phyloP scores from a whole-genome alignment of 2,113 vertebrate species.

The Gyps fulvus region DNA sequence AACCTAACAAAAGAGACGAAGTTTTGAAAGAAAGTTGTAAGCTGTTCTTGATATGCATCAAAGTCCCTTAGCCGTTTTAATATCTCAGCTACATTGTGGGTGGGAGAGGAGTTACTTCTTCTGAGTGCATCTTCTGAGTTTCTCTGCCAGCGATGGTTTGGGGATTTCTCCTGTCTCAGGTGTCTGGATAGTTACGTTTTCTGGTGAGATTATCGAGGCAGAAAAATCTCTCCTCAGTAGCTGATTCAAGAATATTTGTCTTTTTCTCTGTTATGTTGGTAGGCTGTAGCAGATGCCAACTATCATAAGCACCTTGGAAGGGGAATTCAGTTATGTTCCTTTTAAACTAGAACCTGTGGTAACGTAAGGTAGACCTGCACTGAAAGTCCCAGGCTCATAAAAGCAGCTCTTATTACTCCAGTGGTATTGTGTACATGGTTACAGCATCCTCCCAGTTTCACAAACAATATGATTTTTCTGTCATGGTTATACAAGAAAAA shows the following conservation, averaged over 20 bases:
- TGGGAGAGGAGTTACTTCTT: not conserved
- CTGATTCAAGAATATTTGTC: not conserved
- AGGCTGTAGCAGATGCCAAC: not conserved
- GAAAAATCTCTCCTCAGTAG: not conserved
- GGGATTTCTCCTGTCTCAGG: too few species aligned
- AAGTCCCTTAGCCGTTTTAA: too few species aligned
- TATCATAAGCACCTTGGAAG: fast-evolving
- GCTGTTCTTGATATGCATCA: fast-evolving
- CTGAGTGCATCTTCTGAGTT: not conserved
- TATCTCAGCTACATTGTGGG: fast-evolving
- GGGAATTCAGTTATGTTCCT: not conserved
- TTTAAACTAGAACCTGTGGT: not conserved
- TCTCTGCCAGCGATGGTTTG: not conserved
- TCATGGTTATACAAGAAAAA: not conserved
- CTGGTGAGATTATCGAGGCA: not conserved
- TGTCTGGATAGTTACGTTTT: fast-evolving
- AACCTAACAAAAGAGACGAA: not conserved
- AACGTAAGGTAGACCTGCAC: not conserved
- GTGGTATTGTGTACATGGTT: fast-evolving
- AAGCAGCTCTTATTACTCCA: not conserved
- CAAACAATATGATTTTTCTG: too few species aligned
- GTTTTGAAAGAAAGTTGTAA: not conserved
- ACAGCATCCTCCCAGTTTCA: not conserved
- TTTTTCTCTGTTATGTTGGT: too few species aligned
- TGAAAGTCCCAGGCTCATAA: not conserved